Evolutionary conservation across 92 coral and sea anemone species (phyloP).

Genomic region (Parazoanthus atlanticus): DNA sequence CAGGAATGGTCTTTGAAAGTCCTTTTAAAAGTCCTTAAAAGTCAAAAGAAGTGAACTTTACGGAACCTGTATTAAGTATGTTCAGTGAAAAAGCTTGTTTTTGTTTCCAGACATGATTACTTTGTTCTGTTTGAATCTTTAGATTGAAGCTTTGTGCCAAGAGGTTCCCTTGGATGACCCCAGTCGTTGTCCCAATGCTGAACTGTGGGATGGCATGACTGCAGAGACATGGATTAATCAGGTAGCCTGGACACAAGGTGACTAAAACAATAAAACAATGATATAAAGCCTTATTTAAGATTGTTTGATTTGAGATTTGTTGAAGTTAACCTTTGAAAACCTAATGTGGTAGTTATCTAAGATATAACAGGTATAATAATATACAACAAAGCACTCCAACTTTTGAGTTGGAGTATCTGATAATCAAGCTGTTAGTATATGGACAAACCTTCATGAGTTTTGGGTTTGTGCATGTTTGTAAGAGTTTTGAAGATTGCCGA

Average conservation of each 20-base stretch:
- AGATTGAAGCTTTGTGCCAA: conserved; percentile 79
- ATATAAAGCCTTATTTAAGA: too few species aligned
- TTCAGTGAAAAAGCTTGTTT: neutral
- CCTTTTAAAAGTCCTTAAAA: neutral
- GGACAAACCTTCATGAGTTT: too few species aligned
- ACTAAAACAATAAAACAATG: neutral
- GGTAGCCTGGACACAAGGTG: conserved; percentile 83
- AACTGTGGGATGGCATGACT: conserved; percentile 97
- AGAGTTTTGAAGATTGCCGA: too few species aligned
- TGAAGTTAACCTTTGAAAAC: too few species aligned
- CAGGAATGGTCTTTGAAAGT: neutral
- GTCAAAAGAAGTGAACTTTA: neutral
- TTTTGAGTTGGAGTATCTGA: too few species aligned
- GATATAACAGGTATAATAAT: too few species aligned
- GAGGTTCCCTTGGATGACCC: conserved; percentile 90
- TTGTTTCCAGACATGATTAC: neutral
- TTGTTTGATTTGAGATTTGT: too few species aligned
- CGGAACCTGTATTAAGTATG: neutral
- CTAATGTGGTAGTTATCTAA: too few species aligned
- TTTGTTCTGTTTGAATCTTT: neutral
- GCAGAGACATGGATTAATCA: conserved; percentile 88
- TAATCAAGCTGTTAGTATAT: too few species aligned
- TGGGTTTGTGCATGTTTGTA: too few species aligned
- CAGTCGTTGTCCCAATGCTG: conserved; percentile 75
- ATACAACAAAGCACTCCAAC: too few species aligned